A percentile compares a stretch with the other conserved stretches of the same genome.
Evolutionary conservation across 2,797 vertebrate species (phyloP).

Genomic region (Ataeniobius toweri): DNA sequence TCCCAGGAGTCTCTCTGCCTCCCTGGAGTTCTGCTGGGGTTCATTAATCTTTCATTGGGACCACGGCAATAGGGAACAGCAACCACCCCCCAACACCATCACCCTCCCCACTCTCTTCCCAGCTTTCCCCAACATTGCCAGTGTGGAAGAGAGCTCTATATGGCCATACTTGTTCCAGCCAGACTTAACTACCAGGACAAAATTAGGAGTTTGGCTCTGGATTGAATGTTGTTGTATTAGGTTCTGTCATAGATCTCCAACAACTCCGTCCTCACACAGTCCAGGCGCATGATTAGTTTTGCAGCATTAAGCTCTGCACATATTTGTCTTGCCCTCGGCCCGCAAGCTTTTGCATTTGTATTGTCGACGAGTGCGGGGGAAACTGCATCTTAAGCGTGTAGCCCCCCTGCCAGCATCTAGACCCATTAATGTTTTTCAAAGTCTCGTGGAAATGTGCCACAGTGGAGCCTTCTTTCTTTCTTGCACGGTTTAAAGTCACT

Average conservation of each 20-base stretch:
- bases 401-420: slow-evolving; percentile 59
- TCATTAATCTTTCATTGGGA: slow-evolving; percentile 88
- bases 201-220: slow-evolving; percentile 27
- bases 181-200: slow-evolving; percentile 30
- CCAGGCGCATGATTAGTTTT: slow-evolving; percentile 44
- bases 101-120: slow-evolving; percentile 23
- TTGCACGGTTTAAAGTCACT: slow-evolving; percentile 66
- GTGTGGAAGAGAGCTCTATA: slow-evolving; percentile 44
- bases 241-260: slow-evolving; percentile 18
- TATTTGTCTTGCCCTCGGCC: slow-evolving; percentile 55
- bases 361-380: slow-evolving; percentile 59
- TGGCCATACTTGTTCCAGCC: slow-evolving; percentile 30
- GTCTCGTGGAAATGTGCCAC: slow-evolving; percentile 69
- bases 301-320: slow-evolving; percentile 43
- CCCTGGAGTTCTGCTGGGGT: slow-evolving; percentile 83
- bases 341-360: slow-evolving; percentile 63
- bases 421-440: slow-evolving; percentile 73
- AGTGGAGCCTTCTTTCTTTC: slow-evolving; percentile 37
- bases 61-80: slow-evolving; percentile 77
- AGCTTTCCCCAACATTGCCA: slow-evolving; percentile 29
- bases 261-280: slow-evolving; percentile 36
- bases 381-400: slow-evolving; percentile 55
- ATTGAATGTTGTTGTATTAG: slow-evolving; percentile 24
- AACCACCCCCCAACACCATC: background rate
- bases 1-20: slow-evolving; percentile 82